These are phyloP conservation scores for Hapalemur alaotrensis DNA, from an alignment of 2,797 vertebrate species.

Conservation along the genomic window DNA sequence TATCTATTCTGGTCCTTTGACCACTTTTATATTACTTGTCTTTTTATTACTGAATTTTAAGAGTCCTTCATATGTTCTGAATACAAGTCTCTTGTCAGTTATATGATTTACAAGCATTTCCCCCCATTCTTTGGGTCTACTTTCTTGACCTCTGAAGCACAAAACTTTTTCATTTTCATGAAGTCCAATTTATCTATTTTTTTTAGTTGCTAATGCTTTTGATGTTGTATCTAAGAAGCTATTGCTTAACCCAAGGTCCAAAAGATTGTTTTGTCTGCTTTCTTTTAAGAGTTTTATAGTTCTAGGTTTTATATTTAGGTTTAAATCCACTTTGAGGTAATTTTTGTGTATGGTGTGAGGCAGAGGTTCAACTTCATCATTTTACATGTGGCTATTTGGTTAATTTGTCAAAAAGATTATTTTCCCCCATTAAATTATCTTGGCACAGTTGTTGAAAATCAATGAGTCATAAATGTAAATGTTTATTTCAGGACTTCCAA, in stretches of 20 bases:
- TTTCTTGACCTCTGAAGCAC: neutral
- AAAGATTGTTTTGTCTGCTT: neutral
- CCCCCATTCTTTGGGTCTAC: neutral
- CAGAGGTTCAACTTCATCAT: neutral
- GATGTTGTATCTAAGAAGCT: neutral
- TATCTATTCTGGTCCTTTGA: neutral
- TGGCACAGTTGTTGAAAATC: neutral
- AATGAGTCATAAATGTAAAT: neutral
- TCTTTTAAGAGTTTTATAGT: neutral
- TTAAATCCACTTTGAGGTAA: neutral
- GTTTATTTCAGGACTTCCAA: neutral
- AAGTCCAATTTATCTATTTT: neutral
- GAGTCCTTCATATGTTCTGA: neutral
- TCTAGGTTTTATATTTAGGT: neutral
- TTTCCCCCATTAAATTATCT: neutral
- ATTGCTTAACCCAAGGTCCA: neutral
- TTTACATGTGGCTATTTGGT: neutral
- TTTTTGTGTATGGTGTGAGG: neutral
- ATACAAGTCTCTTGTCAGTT: neutral
- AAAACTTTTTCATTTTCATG: neutral
- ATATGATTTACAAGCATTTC: neutral
- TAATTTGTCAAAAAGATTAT: neutral
- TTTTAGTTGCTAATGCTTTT: neutral
- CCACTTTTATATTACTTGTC: neutral
- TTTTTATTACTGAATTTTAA: neutral